Evolutionary conservation across 2,888 invertebrate species (phyloP).

Genomic region (Heliconius sara): DNA sequence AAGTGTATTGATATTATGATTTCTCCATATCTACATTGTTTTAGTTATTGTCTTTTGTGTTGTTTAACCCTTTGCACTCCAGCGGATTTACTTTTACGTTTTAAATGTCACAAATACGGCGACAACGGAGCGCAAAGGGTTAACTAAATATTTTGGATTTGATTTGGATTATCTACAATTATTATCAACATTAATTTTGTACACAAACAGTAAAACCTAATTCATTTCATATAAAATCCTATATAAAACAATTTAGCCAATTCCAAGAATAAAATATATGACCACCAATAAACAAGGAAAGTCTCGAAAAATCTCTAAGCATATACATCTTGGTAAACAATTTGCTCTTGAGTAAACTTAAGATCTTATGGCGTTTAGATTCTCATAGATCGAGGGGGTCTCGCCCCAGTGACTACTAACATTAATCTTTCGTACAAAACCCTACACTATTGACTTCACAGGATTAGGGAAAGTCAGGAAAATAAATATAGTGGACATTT

Average conservation of each 20-base stretch:
- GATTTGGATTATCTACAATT: too few species aligned
- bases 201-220: neutral
- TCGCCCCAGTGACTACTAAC: slow-evolving; percentile 45
- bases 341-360: slow-evolving; percentile 31
- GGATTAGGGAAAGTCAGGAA: slow-evolving; percentile 36
- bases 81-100: too few species aligned
- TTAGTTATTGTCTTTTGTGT: too few species aligned
- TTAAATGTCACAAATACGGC: too few species aligned
- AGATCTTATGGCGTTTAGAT: slow-evolving; percentile 32
- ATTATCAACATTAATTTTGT: too few species aligned
- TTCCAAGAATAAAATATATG: slow-evolving; percentile 13
- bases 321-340: slow-evolving; percentile 30
- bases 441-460: slow-evolving; percentile 31
- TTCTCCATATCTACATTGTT: neutral
- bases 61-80: too few species aligned
- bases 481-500: slow-evolving; percentile 49
- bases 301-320: slow-evolving; percentile 14
- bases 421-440: slow-evolving; percentile 53
- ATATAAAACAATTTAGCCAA: neutral
- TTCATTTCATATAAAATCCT: neutral
- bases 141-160: too few species aligned
- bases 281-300: slow-evolving; percentile 22
- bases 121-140: too few species aligned
- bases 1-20: neutral
- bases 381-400: slow-evolving; percentile 38